A percentile compares a stretch with the other conserved stretches of the same genome.
Evolutionary conservation across 2,113 vertebrate genomes (phyloP).

Genomic region (Pampusana beccarii): DNA sequence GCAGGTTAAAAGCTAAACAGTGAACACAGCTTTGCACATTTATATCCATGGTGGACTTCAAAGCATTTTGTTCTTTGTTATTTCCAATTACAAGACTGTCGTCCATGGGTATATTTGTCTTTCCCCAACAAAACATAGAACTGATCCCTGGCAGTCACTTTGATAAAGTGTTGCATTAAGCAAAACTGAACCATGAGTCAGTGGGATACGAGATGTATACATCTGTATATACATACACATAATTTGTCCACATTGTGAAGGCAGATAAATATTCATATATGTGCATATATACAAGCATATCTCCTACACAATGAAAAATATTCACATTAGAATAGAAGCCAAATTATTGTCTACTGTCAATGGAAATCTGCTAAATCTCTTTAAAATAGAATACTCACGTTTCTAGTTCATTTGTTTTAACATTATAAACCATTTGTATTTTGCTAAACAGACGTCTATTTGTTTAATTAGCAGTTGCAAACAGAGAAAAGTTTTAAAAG

Average conservation of each 20-base stretch:
- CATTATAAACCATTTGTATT: not conserved
- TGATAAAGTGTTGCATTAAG: not conserved
- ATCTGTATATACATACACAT: not conserved
- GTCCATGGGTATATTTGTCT: not conserved
- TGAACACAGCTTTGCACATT: not conserved
- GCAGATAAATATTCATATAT: not conserved
- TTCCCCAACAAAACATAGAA: not conserved
- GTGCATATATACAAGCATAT: not conserved
- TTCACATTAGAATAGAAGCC: not conserved
- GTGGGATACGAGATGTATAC: not conserved
- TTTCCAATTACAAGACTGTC: not conserved
- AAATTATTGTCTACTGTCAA: not conserved
- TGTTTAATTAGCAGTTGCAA: not conserved
- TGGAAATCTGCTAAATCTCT: not conserved
- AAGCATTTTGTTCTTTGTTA: not conserved
- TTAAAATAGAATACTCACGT: not conserved
- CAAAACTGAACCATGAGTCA: not conserved
- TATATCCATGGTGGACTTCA: not conserved
- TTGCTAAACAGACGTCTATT: not conserved
- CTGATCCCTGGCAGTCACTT: not conserved
- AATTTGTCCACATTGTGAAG: constrained; percentile 5
- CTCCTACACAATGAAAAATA: not conserved
- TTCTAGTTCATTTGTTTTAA: not conserved
- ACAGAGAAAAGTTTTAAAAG: not conserved
- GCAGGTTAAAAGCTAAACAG: not conserved